Evolutionary conservation across 2,113 vertebrate genomes (phyloP), one percentile per base, ranked within the genome.

Genomic region (Pardalotus punctatus): DNA sequence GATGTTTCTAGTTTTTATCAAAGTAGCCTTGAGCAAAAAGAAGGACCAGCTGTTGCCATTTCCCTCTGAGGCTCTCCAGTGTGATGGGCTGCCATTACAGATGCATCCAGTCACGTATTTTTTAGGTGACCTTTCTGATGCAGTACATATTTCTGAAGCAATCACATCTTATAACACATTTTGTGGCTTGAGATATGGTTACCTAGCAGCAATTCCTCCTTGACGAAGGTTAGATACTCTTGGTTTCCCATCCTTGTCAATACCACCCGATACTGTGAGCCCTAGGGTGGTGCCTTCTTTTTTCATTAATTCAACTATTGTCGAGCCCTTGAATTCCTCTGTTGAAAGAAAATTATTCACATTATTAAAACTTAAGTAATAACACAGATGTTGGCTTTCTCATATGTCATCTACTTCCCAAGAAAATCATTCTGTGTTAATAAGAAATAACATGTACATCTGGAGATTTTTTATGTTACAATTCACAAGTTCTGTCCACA

Each of bases 271-370:
- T 16, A 99, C 99, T 0, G 99, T 99, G 93, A 99, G 98, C 11
- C 99, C 99, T 6, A 99, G 98, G 42, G 99, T 99, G 33, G 99
- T 99, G 54, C 99, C 99, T 97, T 99, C 99, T 97, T 99, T 99
- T 97, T 99, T 99, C 98, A 99, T 99, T 98, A 99, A 94, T 97
- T 99, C 99, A 91, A 99, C 99, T 91, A 99, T 96, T 12, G 99
- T 99, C 91, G 98, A 99, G 93, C 99, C 99, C 94, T 99, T 99
- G 97, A 99, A 99, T 97, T 99, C 99, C 73, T 99, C 99, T 99
- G 97, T 91, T 76, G 91, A 97, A 96, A 98, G 74, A 98, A 97
- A 97, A 97, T 91, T 50, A 95, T 97, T 93, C 38, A 85, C 51
- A 40, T 94, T 86, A 90, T 96, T 97, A 97, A 95, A 87, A 65